Evolutionary conservation across 2,113 vertebrate genomes (phyloP).

Genomic region (Chamaetylas fuelleborni): DNA sequence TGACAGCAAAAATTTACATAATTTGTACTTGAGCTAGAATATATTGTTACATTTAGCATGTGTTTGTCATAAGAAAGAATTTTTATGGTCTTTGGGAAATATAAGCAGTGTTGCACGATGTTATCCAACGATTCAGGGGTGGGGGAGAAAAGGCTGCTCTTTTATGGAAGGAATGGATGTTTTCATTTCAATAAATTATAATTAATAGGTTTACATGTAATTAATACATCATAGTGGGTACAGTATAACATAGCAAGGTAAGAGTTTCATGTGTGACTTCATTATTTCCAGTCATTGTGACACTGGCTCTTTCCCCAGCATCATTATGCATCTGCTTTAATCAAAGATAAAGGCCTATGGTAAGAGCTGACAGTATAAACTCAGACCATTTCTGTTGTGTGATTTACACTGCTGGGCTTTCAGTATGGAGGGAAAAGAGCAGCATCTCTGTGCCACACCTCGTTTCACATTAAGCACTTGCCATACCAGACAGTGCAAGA

Average conservation of each 20-base stretch:
- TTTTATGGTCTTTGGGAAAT: not conserved
- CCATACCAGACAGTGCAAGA: not conserved
- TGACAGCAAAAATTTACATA: not conserved
- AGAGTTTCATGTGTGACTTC: not conserved
- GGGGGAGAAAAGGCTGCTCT: not conserved
- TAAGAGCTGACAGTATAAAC: not conserved
- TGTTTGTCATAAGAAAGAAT: not conserved
- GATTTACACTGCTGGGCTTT: not conserved
- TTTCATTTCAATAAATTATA: not conserved
- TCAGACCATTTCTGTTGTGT: not conserved
- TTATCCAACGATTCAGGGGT: not conserved
- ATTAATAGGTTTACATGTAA: not conserved
- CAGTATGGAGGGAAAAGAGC: not conserved
- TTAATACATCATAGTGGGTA: not conserved
- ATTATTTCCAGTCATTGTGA: not conserved
- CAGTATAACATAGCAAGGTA: not conserved
- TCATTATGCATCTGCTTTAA: not conserved
- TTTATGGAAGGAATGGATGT: not conserved
- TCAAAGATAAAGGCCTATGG: not conserved
- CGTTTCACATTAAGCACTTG: not conserved
- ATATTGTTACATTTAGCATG: not conserved
- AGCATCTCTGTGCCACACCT: not conserved
- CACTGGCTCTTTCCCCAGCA: not conserved
- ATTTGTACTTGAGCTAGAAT: not conserved
- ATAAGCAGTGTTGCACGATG: not conserved